Evolutionary conservation across 1,140 invertebrate species (phyloP).

Genomic region (Epicauta chinensis): DNA sequence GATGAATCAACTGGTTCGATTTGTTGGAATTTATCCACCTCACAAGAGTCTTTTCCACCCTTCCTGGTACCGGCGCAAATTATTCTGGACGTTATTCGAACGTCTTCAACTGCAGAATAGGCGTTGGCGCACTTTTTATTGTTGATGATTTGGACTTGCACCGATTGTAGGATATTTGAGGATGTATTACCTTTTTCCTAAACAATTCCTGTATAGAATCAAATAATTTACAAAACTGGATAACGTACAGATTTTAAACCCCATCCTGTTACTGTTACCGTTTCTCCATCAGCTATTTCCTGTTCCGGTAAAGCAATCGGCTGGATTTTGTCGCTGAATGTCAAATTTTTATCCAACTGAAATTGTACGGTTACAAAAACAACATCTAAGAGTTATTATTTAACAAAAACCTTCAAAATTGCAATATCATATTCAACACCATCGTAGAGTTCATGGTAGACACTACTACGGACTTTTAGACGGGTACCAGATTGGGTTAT

Average conservation of each 20-base stretch:
- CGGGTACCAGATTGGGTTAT: not conserved
- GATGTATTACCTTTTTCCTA: not conserved
- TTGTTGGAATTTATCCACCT: constrained; percentile 36
- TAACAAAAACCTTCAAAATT: not conserved
- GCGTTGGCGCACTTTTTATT: constrained; percentile 14
- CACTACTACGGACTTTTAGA: not conserved
- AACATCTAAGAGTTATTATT: too few relatives aligned
- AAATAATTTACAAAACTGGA: too few relatives aligned
- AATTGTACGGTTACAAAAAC: not conserved
- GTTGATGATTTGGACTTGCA: constrained; percentile 24
- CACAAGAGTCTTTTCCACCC: constrained; percentile 51
- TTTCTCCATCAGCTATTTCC: constrained; percentile 27
- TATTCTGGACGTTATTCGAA: constrained; percentile 45
- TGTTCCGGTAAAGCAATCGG: constrained; percentile 31
- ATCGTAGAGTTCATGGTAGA: constrained; percentile 2
- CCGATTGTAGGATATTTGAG: constrained; percentile 3
- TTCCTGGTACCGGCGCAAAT: constrained; percentile 46
- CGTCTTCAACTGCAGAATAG: constrained; percentile 19
- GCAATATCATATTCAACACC: constrained; percentile 3
- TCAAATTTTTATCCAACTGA: constrained; percentile 28
- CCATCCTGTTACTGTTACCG: constrained; percentile 49
- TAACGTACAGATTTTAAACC: constrained; percentile 35
- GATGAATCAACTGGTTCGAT: not conserved
- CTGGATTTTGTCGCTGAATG: constrained; percentile 33
- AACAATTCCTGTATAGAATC: too few relatives aligned